Percentiles rank a stretch among this genome's conserved stretches.
Evolutionary conservation across 2,888 invertebrate species (phyloP).

Genomic region (Sicus ferrugineus): DNA sequence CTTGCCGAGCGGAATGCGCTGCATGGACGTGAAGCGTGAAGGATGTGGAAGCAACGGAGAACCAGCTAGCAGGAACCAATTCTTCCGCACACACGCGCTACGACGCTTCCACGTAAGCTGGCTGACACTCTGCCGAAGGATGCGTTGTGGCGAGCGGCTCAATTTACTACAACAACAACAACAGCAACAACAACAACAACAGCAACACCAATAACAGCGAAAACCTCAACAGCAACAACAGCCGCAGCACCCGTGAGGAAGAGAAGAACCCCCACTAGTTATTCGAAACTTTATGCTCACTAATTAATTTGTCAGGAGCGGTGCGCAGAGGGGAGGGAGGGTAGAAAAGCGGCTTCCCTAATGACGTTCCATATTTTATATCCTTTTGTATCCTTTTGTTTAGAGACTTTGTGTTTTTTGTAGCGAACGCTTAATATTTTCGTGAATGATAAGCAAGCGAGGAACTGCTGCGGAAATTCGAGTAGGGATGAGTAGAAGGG

Average conservation of each 20-base stretch:
- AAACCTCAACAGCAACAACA: constrained; percentile 8
- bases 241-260: no score
- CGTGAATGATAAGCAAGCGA: constrained; percentile 5
- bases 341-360: constrained; percentile 8
- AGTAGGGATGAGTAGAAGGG: not conserved
- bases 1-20: no score
- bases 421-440: not conserved
- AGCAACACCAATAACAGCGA: not conserved
- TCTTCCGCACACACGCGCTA: not conserved
- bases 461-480: not conserved
- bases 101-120: not conserved
- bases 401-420: no score
- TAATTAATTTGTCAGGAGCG: no score
- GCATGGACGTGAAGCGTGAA: no score
- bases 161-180: not conserved
- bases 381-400: constrained; percentile 9
- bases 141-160: constrained; percentile 9
- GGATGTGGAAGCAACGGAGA: no score
- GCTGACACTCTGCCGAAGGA: constrained; percentile 10
- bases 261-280: no score
- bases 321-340: no score
- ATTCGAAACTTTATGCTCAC: no score
- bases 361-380: constrained; percentile 25
- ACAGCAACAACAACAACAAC: not conserved
- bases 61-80: not conserved